These are phyloP conservation scores for Oncorhynchus masou DNA, from an alignment of 2,113 vertebrate genomes.

Conservation along the genomic window DNA sequence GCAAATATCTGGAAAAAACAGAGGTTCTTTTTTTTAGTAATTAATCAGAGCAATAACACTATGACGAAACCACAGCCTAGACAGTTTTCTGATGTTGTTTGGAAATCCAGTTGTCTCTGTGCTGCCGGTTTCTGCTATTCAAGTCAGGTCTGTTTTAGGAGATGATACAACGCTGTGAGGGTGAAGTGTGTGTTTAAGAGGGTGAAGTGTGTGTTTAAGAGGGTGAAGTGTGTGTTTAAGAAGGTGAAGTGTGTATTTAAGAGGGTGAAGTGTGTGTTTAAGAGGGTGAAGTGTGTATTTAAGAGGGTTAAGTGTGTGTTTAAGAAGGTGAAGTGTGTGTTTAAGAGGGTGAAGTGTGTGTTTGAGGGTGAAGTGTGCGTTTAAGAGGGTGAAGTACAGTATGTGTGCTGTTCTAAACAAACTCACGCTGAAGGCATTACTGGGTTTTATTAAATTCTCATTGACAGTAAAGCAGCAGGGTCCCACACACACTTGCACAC, in stretches of 20 bases:
- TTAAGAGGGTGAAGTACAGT: neutral
- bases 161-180: constrained; percentile 1
- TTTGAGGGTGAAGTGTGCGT: no score
- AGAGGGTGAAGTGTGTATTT: no score
- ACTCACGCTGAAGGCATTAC: constrained; percentile 23
- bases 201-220: no score
- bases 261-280: no score
- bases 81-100: constrained; percentile 18
- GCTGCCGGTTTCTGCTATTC: constrained; percentile 28
- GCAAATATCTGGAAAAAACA: neutral
- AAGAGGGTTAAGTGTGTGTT: no score
- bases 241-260: no score
- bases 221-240: no score
- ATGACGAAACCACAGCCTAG: neutral
- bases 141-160: constrained; percentile 28
- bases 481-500: constrained; percentile 12
- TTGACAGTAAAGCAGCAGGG: constrained; percentile 57
- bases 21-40: neutral
- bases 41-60: neutral
- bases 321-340: no score
- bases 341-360: no score
- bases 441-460: constrained; percentile 33
- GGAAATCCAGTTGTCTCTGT: constrained; percentile 37
- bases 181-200: no score
- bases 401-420: constrained; percentile 21